These are phyloP conservation scores for Leptoteleia sp. DNA, from an alignment of 1,140 invertebrate genomes.

Conservation along the genomic window DNA sequence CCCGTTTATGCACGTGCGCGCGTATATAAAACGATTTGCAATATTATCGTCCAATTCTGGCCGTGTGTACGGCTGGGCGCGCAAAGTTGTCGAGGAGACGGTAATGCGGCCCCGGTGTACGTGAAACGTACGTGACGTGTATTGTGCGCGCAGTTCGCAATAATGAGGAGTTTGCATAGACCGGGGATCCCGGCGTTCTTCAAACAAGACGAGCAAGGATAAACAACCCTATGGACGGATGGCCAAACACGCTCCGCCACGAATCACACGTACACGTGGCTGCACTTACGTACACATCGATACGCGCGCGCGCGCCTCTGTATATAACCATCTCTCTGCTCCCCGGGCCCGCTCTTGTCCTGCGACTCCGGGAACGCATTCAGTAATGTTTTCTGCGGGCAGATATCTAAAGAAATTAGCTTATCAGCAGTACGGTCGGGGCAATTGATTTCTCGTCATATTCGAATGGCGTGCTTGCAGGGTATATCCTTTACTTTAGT, in stretches of 20 bases:
- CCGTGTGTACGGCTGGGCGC: conserved; percentile 22
- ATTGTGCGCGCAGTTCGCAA: conserved; percentile 74
- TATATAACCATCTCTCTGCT: background rate
- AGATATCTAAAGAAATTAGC: no score
- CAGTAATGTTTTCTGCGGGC: no score
- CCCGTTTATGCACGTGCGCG: conserved; percentile 10
- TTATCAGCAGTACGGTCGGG: no score
- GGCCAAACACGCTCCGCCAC: conserved; percentile 73
- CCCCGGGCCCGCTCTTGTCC: no score
- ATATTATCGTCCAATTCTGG: conserved; percentile 49
- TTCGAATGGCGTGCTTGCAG: no score
- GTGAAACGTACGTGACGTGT: conserved; percentile 65
- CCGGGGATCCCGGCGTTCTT: conserved; percentile 78
- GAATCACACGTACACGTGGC: conserved; percentile 63
- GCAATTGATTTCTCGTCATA: no score
- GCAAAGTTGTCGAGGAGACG: conserved; percentile 51
- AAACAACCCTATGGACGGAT: conserved; percentile 70
- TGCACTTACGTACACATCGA: conserved; percentile 11
- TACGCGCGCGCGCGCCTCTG: conserved; percentile 17
- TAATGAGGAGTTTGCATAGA: conserved; percentile 79
- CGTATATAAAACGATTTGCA: conserved; percentile 57
- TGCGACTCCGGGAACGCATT: no score
- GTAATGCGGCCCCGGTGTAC: conserved; percentile 29
- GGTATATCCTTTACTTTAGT: no score
- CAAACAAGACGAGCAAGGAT: conserved; percentile 71